Base-by-base conservation (phyloP, 2,113 vertebrate genomes). In the Pomatostomus ruficeps region DNA sequence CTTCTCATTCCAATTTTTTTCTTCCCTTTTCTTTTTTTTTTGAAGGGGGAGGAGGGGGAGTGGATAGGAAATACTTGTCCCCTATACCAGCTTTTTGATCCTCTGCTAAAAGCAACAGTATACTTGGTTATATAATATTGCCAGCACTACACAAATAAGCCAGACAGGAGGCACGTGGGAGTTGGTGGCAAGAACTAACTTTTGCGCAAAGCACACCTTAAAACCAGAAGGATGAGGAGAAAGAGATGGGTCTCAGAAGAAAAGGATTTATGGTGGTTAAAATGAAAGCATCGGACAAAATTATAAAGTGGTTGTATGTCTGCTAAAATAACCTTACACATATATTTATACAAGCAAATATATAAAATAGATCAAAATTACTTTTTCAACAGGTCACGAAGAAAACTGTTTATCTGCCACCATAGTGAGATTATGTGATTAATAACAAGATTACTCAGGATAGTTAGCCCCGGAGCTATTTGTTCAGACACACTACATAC, bases 41-140 rank as follows among this genome's bases (percentile, higher is more conserved):
- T 8, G 8, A 2, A 1, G 9, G 14, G 8, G 9, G 52, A 36
- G n/a, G 33, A 61, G 15, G 6, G 3, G 6, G 7, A 26, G 1
- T 59, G 4, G 9, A 49, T 77, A 70, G 33, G 20, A 45, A 93
- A 81, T 25, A 63, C 33, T 85, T 68, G 10, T 83, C 33, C 24
- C 48, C 40, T 54, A 7, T n/a, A 43, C 3, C 43, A 71, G 12
- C 8, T 55, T 79, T 88, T 43, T 71, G 23, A 86, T 67, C 57
- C 17, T 63, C 36, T 67, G 43, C 26, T 92, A 48, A 84, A 67
- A 78, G 24, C 22, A 75, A 29, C 33, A 38, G 23, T 19, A 5
- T 33, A 11, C 4, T 51, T 57, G 46, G 46, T 72, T 83, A 62
- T 5, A 54, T 73, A 84, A 88, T 51, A 75, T 57, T 67, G 57